phyloP scores from a whole-genome alignment of 1,140 invertebrate genomes.

The Pseudomyrmex dendroicus region DNA sequence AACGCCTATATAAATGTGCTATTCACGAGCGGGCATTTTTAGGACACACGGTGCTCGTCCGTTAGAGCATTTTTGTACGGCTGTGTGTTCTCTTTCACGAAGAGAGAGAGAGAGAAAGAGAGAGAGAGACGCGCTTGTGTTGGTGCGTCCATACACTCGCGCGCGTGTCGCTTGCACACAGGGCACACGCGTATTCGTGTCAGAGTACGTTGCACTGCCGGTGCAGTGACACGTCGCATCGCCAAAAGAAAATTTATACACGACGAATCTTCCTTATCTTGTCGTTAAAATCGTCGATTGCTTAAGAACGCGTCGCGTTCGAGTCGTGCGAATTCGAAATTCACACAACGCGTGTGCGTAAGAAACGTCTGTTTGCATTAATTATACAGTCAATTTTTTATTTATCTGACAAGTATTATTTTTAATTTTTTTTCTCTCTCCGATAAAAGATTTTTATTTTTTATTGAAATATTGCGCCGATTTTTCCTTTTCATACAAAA shows the following conservation, averaged over 20 bases:
- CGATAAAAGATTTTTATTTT: no score
- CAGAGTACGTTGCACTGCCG: slow-evolving; percentile 38
- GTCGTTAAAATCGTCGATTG: slow-evolving; percentile 8
- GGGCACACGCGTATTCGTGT: slow-evolving; percentile 2
- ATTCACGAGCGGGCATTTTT: slow-evolving; percentile 39
- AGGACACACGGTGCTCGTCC: slow-evolving; percentile 43
- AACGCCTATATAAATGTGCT: not conserved
- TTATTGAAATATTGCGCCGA: no score
- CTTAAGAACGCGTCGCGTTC: not conserved
- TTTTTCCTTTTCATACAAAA: no score
- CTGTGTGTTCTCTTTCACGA: not conserved
- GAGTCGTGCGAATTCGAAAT: slow-evolving; percentile 5
- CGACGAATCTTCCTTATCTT: slow-evolving; percentile 19
- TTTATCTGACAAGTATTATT: no score
- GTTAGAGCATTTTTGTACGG: slow-evolving; percentile 50
- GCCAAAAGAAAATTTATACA: slow-evolving; percentile 3
- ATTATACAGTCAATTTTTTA: no score
- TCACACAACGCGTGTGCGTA: no score
- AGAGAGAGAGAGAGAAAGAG: no score
- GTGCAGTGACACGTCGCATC: slow-evolving; percentile 30
- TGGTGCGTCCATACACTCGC: no score
- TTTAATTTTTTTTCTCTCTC: no score
- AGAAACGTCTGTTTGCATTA: not conserved
- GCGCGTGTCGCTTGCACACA: not conserved
- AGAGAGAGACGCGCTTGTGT: no score